Evolutionary conservation across 2,888 invertebrate genomes (phyloP).

Genomic region (Pherbina coryleti): DNA sequence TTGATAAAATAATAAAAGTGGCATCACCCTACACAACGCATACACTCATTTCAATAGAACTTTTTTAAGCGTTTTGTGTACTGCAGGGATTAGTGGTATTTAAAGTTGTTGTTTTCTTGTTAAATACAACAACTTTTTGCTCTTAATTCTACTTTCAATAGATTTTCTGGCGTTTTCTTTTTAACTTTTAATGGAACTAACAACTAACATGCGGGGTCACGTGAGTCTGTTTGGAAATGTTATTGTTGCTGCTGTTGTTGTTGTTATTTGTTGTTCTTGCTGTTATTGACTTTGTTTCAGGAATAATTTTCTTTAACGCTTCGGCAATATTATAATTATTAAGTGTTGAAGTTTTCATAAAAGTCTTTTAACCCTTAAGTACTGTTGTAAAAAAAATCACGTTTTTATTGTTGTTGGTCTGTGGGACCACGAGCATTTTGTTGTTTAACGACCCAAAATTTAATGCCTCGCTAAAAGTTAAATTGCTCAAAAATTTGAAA

Average conservation of each 20-base stretch:
- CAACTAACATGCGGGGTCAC: slow-evolving; percentile 13
- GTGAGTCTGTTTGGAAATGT: slow-evolving; percentile 10
- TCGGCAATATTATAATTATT: slow-evolving; percentile 28
- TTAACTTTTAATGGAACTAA: not conserved
- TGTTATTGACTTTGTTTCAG: not conserved
- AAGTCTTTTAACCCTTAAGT: too few species aligned
- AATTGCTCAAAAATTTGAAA: too few species aligned
- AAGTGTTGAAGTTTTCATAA: slow-evolving; percentile 2
- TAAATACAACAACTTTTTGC: not conserved
- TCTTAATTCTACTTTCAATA: not conserved
- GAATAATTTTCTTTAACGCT: slow-evolving; percentile 22
- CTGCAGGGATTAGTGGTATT: slow-evolving; percentile 24
- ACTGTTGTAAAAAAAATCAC: not conserved
- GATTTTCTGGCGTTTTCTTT: not conserved
- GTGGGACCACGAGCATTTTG: too few species aligned
- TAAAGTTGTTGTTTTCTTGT: slow-evolving; percentile 12
- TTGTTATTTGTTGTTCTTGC: not conserved
- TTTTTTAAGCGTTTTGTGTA: slow-evolving; percentile 18
- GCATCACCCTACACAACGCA: not conserved
- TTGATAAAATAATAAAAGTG: not conserved
- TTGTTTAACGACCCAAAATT: too few species aligned
- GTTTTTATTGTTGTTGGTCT: too few species aligned
- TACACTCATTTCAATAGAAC: not conserved
- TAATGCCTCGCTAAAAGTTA: too few species aligned
- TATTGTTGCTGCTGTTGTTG: not conserved